A percentile compares a stretch with the other conserved stretches of the same genome.
Evolutionary conservation across 1,140 invertebrate species (phyloP).

Genomic region (Hormaphis cornu): DNA sequence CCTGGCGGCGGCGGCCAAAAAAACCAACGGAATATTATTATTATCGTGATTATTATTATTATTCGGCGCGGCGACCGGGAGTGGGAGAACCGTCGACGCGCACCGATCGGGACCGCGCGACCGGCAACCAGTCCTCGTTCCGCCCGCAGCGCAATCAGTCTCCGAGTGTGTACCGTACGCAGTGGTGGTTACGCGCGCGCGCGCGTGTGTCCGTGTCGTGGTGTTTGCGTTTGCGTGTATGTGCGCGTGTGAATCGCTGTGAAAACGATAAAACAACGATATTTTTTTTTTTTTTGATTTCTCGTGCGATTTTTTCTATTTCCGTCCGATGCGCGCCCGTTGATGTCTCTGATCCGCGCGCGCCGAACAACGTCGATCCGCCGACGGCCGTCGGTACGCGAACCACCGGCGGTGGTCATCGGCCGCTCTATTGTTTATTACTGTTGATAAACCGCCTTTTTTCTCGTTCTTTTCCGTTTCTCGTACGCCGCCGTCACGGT

Average conservation of each 20-base stretch:
- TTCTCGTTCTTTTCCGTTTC: not conserved
- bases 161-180: constrained; percentile 7
- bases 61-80: not conserved
- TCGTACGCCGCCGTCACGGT: not conserved
- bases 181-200: not conserved
- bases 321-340: not conserved
- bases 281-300: not conserved
- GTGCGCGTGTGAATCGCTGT: not conserved
- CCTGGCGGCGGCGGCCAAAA: not conserved
- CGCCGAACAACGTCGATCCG: not conserved
- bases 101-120: not conserved
- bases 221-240: not conserved
- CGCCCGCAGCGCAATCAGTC: constrained; percentile 13
- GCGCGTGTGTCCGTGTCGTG: not conserved
- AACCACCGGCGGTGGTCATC: not conserved
- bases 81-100: constrained; percentile 2
- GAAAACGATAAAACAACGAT: not conserved
- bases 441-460: too few species aligned
- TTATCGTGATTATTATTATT: too few species aligned
- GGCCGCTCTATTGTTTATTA: too few species aligned
- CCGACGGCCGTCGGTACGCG: not conserved
- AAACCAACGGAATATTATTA: not conserved
- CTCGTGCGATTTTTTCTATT: not conserved
- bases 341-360: constrained; percentile 9
- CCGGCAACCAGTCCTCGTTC: constrained; percentile 24